phyloP scores from a whole-genome alignment of 2,113 vertebrate genomes.

The Atlantisia rogersi region DNA sequence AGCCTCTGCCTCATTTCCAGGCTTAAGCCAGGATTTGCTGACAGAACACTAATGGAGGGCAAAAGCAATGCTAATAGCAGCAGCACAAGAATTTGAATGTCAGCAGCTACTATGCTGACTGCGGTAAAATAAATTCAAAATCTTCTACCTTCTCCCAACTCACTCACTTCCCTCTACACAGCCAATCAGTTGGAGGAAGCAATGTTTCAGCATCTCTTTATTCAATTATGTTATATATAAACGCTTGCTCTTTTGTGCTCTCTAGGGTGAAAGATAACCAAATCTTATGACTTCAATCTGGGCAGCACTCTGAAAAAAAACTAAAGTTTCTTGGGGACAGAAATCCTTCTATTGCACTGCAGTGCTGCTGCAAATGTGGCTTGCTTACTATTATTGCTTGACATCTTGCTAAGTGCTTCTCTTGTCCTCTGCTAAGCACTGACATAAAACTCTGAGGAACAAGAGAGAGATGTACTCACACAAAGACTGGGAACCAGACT shows the following conservation, averaged over 20 bases:
- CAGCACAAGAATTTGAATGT: not conserved
- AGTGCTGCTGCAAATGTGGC: not conserved
- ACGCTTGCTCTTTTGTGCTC: not conserved
- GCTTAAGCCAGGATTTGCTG: not conserved
- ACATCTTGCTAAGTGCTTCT: not conserved
- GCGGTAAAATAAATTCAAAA: not conserved
- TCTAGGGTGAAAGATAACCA: not conserved
- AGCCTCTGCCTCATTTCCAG: not conserved
- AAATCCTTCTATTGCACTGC: not conserved
- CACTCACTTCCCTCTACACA: not conserved
- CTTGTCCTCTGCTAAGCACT: not conserved
- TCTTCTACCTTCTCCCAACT: not conserved
- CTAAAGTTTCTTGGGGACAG: not conserved
- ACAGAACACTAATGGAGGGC: not conserved
- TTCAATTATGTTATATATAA: not conserved
- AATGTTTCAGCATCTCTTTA: not conserved
- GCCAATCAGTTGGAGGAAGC: not conserved
- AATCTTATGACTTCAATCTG: not conserved
- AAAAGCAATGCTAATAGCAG: not conserved
- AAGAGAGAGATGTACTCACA: conserved; percentile 75
- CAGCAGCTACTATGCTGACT: not conserved
- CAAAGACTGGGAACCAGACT: conserved; percentile 96
- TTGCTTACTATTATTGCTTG: not conserved
- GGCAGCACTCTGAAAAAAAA: not conserved
- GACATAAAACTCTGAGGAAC: not conserved